phyloP scores from a whole-genome alignment of 2,797 vertebrate genomes.

The Channallabes apus region DNA sequence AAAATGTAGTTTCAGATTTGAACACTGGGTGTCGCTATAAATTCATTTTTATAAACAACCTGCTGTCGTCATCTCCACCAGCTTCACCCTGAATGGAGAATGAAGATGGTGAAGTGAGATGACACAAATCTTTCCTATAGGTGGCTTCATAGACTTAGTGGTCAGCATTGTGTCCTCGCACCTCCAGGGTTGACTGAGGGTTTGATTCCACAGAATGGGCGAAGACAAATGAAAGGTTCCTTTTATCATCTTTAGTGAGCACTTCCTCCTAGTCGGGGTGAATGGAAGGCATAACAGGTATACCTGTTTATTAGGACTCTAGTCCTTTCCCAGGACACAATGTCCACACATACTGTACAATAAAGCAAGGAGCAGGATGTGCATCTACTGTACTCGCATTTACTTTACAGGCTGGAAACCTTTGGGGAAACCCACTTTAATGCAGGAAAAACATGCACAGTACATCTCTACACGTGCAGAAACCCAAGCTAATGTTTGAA shows the following conservation, averaged over 20 bases:
- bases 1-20: background rate
- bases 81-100: background rate
- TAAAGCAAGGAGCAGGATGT: background rate
- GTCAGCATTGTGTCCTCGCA: too few relatives aligned
- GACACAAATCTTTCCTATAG: too few relatives aligned
- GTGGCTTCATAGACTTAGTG: too few relatives aligned
- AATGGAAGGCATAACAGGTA: too few relatives aligned
- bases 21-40: background rate
- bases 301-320: background rate
- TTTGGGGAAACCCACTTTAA: background rate
- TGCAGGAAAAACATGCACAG: background rate
- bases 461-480: background rate
- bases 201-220: too few relatives aligned
- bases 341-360: background rate
- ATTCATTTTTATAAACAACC: too few relatives aligned
- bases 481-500: background rate
- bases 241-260: background rate
- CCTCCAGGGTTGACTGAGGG: too few relatives aligned
- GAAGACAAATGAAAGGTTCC: too few relatives aligned
- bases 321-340: background rate
- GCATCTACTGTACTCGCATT: too few relatives aligned
- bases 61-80: too few relatives aligned
- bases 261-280: background rate
- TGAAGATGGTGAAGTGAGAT: background rate
- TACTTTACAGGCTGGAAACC: background rate